A percentile compares a stretch with the other conserved stretches of the same genome.
phyloP scores from a whole-genome alignment of 2,797 vertebrate species.

The Typhlichthys subterraneus region DNA sequence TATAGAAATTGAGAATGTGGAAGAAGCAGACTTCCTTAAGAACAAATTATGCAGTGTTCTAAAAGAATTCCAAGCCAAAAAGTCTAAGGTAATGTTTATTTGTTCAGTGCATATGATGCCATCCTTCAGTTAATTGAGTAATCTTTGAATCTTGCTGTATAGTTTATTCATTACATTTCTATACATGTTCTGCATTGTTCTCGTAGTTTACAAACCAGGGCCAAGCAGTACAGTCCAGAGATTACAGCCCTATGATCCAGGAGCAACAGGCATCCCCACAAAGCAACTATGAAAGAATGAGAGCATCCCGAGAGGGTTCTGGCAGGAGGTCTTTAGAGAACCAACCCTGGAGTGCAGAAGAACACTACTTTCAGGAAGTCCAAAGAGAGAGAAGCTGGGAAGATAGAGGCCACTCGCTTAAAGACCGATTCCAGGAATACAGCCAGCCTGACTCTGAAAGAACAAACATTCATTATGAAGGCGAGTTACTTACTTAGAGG shows the following conservation, averaged over 20 bases:
- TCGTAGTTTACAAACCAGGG: conserved; percentile 44
- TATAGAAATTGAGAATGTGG: conserved; percentile 76
- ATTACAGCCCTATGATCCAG: conserved; percentile 42
- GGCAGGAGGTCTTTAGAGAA: conserved; percentile 28
- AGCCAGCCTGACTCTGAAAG: conserved; percentile 33
- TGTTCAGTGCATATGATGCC: conserved; percentile 12
- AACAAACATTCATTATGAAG: conserved; percentile 50
- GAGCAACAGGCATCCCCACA: conserved; percentile 20
- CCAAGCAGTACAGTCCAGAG: conserved; percentile 27
- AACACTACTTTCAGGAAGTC: conserved; percentile 27
- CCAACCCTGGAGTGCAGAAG: conserved; percentile 25
- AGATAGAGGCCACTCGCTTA: conserved; percentile 25
- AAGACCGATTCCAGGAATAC: conserved; percentile 30
- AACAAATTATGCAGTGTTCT: conserved; percentile 74
- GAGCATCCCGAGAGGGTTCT: conserved; percentile 34
- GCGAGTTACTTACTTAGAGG: conserved; percentile 37
- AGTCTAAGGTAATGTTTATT: conserved; percentile 61
- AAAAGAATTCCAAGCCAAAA: conserved; percentile 77
- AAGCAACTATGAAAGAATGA: conserved; percentile 30
- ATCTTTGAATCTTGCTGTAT: not conserved
- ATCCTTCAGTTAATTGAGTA: not conserved
- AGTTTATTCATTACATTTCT: not conserved
- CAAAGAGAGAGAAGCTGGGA: conserved; percentile 37
- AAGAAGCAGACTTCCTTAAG: conserved; percentile 80
- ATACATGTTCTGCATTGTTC: conserved; percentile 1